phyloP scores from a whole-genome alignment of 2,113 vertebrate genomes.

The Pungitius pungitius region DNA sequence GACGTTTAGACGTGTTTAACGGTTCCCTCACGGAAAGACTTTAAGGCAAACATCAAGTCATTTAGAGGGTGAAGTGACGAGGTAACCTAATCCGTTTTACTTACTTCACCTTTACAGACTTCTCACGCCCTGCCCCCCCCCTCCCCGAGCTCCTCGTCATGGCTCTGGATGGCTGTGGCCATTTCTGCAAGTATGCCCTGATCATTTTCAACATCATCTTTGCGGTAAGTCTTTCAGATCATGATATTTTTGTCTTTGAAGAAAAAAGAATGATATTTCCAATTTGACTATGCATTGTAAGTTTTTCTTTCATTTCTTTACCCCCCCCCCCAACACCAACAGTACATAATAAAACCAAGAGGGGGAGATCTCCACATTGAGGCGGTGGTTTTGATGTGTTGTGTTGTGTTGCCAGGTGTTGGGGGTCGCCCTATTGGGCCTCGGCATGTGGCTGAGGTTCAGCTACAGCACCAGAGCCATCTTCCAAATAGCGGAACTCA shows the following conservation, averaged over 20 bases:
- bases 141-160: slow-evolving; percentile 33
- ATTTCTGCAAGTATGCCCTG: slow-evolving; percentile 64
- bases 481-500: slow-evolving; percentile 38
- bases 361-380: no score
- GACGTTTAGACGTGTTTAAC: no score
- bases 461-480: slow-evolving; percentile 45
- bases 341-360: no score
- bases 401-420: slow-evolving; percentile 44
- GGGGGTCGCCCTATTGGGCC: slow-evolving; percentile 53
- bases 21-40: no score
- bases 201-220: slow-evolving; percentile 71
- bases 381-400: not conserved
- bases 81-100: not conserved
- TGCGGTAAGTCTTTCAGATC: slow-evolving; percentile 50
- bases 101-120: slow-evolving; percentile 6
- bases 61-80: not conserved
- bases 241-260: not conserved
- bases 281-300: not conserved
- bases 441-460: slow-evolving; percentile 71
- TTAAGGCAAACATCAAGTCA: no score
- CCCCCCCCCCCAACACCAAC: no score
- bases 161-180: slow-evolving; percentile 68
- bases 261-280: not conserved
- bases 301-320: no score
- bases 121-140: not conserved